Evolutionary conservation across 2,888 invertebrate species (phyloP).

Genomic region (Scaptomyza parva): DNA sequence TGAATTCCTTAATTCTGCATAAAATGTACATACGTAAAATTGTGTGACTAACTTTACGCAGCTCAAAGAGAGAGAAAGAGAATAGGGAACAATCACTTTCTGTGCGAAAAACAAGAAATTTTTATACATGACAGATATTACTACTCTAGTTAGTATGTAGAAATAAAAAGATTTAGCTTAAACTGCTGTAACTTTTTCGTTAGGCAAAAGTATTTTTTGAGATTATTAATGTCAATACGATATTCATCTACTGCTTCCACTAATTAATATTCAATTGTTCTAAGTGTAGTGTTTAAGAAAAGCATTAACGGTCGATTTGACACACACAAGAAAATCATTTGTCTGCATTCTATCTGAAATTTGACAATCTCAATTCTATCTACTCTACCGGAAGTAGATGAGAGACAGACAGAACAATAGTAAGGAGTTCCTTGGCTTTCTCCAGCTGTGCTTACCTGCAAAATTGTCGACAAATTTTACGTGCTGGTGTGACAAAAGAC

Average conservation of each 20-base stretch:
- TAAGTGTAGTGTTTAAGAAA: not conserved
- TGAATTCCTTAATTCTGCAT: slow-evolving; percentile 42
- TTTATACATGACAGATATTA: slow-evolving; percentile 42
- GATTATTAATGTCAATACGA: no score
- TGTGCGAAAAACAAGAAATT: slow-evolving; percentile 47
- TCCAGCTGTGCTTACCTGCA: not conserved
- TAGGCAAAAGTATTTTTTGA: no score
- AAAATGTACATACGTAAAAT: slow-evolving; percentile 59
- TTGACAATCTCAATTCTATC: slow-evolving; percentile 8
- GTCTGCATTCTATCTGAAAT: slow-evolving; percentile 44
- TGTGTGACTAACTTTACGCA: slow-evolving; percentile 8
- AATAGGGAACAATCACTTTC: slow-evolving; percentile 10
- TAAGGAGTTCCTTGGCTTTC: not conserved
- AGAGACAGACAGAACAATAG: not conserved
- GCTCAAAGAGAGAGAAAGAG: slow-evolving; percentile 1
- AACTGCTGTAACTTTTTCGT: slow-evolving; percentile 34
- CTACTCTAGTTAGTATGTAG: slow-evolving; percentile 35
- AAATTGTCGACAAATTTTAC: slow-evolving; percentile 45
- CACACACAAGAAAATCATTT: slow-evolving; percentile 38
- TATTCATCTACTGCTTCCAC: no score
- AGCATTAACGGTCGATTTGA: slow-evolving; percentile 6
- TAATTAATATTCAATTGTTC: no score
- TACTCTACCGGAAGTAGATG: not conserved
- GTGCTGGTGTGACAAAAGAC: slow-evolving; percentile 44
- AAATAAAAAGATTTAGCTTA: slow-evolving; percentile 41